phyloP scores from a whole-genome alignment of 2,888 invertebrate genomes.

The Agrochola macilenta region DNA sequence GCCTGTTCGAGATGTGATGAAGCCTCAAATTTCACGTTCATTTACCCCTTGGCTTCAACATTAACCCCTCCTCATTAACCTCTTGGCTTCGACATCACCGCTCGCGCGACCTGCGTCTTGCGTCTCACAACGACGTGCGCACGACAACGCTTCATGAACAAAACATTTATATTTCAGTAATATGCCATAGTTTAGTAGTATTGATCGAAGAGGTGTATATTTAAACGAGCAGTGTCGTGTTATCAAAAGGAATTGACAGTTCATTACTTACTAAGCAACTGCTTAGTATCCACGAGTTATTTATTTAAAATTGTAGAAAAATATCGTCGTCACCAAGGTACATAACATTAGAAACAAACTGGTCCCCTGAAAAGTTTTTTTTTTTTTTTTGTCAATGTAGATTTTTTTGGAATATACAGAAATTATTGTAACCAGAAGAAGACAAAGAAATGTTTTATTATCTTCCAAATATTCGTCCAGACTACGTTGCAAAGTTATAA shows the following conservation, averaged over 20 bases:
- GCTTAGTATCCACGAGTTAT: neutral
- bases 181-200: neutral
- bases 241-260: constrained; percentile 5
- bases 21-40: neutral
- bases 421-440: constrained; percentile 2
- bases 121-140: too few species aligned
- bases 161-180: neutral
- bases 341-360: neutral
- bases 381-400: too few species aligned
- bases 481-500: constrained; percentile 1
- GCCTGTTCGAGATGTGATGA: neutral
- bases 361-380: too few species aligned
- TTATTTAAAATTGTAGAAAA: neutral
- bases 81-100: too few species aligned
- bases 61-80: too few species aligned
- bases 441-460: constrained; percentile 11
- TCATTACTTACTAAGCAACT: neutral
- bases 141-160: neutral
- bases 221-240: neutral
- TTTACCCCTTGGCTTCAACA: neutral
- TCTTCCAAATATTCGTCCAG: neutral
- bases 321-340: too few species aligned
- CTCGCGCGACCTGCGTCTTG: too few species aligned
- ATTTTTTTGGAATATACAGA: neutral
- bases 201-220: neutral